A percentile compares a stretch with the other conserved stretches of the same genome.
phyloP scores from a whole-genome alignment of 2,113 vertebrate genomes.

The Furnarius figulus region DNA sequence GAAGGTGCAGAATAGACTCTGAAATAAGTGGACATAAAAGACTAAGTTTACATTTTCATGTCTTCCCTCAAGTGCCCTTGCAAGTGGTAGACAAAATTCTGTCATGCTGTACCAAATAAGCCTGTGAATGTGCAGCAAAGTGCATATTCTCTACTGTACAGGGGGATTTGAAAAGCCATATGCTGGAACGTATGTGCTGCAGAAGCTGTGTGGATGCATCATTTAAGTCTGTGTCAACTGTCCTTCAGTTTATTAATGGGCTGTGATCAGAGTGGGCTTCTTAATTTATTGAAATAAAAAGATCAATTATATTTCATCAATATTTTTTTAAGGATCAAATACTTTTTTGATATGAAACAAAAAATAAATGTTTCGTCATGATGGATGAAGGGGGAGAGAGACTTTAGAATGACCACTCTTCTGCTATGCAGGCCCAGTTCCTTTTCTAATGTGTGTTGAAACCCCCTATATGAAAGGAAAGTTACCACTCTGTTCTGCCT shows the following conservation, averaged over 20 bases:
- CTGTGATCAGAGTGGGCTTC: neutral
- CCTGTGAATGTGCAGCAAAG: neutral
- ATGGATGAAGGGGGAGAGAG: neutral
- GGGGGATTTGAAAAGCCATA: slow-evolving; percentile 4
- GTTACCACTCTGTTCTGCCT: neutral
- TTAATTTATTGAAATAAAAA: neutral
- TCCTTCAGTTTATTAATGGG: neutral
- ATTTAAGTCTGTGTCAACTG: neutral
- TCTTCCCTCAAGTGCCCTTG: neutral
- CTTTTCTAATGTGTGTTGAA: neutral
- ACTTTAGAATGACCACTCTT: neutral
- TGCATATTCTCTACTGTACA: neutral
- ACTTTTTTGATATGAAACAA: neutral
- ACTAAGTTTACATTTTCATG: neutral
- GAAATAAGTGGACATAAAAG: slow-evolving; percentile 4
- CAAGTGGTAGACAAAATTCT: neutral
- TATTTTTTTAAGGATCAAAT: neutral
- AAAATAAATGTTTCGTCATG: neutral
- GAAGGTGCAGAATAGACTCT: neutral
- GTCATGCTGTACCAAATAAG: neutral
- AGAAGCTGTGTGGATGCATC: neutral
- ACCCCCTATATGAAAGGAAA: neutral
- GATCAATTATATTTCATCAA: neutral
- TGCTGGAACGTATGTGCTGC: slow-evolving; percentile 19
- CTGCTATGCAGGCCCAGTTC: neutral